These are phyloP conservation scores for Notospermus geniculatus DNA, from an alignment of 1,140 invertebrate genomes.

Conservation along the genomic window DNA sequence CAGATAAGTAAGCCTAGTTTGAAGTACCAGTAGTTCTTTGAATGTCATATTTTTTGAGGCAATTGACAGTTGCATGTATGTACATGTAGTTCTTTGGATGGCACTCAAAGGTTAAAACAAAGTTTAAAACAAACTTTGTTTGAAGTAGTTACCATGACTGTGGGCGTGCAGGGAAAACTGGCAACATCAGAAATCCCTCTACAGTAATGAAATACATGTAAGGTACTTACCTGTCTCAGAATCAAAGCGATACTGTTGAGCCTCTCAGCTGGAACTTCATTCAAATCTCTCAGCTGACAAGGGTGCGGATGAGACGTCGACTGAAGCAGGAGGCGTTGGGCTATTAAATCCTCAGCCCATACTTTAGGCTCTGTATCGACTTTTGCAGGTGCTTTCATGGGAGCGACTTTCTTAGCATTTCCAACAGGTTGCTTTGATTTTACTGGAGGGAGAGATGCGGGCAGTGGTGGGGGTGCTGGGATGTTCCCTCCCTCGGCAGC, in stretches of 20 bases:
- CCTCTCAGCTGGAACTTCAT: conserved; percentile 17
- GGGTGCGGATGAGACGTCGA: conserved; percentile 29
- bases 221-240: conserved; percentile 32
- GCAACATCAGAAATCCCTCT: too few species aligned
- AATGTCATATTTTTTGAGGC: too few species aligned
- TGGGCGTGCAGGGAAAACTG: too few species aligned
- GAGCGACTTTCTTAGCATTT: background rate
- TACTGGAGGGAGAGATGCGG: background rate
- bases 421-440: conserved; percentile 8
- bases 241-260: conserved; percentile 29
- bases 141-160: too few species aligned
- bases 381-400: conserved; percentile 7
- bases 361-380: conserved; percentile 15
- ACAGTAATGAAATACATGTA: background rate
- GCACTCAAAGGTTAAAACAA: too few species aligned
- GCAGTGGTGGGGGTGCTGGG: conserved; percentile 24
- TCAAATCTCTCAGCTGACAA: conserved; percentile 28
- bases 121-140: too few species aligned
- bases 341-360: conserved; percentile 24
- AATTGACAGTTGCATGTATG: too few species aligned
- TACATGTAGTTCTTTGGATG: too few species aligned
- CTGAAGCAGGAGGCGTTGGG: conserved; percentile 28
- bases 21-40: too few species aligned
- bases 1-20: too few species aligned
- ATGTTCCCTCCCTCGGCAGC: conserved; percentile 15